Base-by-base conservation (phyloP, 2,888 invertebrate genomes). In the Dryomyza anilis region DNA sequence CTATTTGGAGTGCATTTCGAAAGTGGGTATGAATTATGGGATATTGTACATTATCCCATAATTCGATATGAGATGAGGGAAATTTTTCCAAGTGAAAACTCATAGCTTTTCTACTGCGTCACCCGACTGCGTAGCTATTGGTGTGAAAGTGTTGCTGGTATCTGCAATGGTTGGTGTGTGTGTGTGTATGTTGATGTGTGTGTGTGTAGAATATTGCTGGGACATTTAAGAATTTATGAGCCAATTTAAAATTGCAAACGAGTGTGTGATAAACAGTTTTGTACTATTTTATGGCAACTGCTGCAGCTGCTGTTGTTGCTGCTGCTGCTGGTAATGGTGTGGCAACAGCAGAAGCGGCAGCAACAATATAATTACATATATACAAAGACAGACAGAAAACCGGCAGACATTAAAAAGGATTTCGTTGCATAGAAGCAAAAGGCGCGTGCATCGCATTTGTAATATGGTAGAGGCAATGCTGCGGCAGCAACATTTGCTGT, bases 221-320 rank as follows among this genome's bases (percentile, higher is more conserved):
- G 23, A 36, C 55, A 23, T 23, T 55, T 33, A 2, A 23, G 27
- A 55, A 55, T 55, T 36, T 55, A 55, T 55, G 36, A 36, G 23
- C 33, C 55, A 55, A 55, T 55, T 55, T 55, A 55, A 55, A 36
- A 33, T 55, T 36, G 55, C 55, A 39, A 55, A 55, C 55, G 55
- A 55, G 55, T 36, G 55, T 33, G 55, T 55, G 55, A 55, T 36
- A 55, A 33, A 33, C 55, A 55, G 23, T 33, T 55, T 55, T 36
- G 36, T 55, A 14, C 55, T 33, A 21, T 55, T 55, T 55, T 36
- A 55, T 55, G 36, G 23, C 10, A n/a, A n/a, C n/a, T 12, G 36
- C 21, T 21, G 55, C 33, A 21, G 23, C 36, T 33, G 50, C 33
- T 50, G 23, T 50, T 21, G 48, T 50, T 50, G 48, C 12, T 8